These are phyloP conservation scores for Microctenopoma lineatum DNA, from an alignment of 2,797 vertebrate genomes.

Conservation along the genomic window DNA sequence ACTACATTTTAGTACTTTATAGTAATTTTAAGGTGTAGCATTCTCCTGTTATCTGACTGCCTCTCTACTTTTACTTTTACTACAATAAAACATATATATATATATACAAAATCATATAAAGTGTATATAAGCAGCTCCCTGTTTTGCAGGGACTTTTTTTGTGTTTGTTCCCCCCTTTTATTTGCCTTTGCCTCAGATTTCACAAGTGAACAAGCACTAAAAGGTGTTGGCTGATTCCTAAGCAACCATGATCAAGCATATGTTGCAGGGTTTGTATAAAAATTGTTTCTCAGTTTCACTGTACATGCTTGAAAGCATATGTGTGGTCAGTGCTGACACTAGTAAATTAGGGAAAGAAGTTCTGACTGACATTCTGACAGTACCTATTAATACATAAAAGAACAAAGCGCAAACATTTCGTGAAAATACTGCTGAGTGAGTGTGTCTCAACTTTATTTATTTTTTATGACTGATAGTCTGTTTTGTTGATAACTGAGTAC, in stretches of 20 bases:
- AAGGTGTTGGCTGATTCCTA: slow-evolving; percentile 14
- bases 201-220: slow-evolving; percentile 23
- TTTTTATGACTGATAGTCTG: slow-evolving; percentile 4
- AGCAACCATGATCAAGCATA: slow-evolving; percentile 27
- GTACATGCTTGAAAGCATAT: neutral
- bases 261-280: slow-evolving; percentile 16
- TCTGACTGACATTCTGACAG: slow-evolving; percentile 35
- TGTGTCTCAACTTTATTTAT: neutral
- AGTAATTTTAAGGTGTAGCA: too few relatives aligned
- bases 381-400: slow-evolving; percentile 35
- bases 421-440: slow-evolving; percentile 15
- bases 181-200: slow-evolving; percentile 24
- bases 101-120: too few relatives aligned
- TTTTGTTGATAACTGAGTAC: neutral
- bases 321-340: neutral
- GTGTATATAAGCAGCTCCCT: neutral
- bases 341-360: slow-evolving; percentile 12
- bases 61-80: too few relatives aligned
- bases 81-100: too few relatives aligned
- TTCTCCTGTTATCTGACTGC: too few relatives aligned
- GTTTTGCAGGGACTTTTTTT: neutral
- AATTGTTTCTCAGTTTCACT: slow-evolving; percentile 13
- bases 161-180: neutral
- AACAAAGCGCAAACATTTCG: neutral
- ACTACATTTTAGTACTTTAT: neutral